Evolutionary conservation across 1,140 invertebrate species (phyloP).

Genomic region (Listronotus bonariensis): DNA sequence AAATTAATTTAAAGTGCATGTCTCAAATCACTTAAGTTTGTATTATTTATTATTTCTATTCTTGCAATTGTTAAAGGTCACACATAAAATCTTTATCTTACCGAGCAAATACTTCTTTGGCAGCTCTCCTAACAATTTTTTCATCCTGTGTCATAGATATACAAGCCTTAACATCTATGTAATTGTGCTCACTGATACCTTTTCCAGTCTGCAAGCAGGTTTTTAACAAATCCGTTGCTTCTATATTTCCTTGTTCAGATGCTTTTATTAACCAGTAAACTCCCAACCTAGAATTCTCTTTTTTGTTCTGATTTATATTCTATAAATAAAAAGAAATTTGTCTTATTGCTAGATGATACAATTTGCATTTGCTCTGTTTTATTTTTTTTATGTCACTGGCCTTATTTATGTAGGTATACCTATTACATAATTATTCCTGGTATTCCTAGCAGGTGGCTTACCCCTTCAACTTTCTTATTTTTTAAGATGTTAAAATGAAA

Average conservation of each 20-base stretch:
- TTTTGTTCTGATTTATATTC: constrained; percentile 62
- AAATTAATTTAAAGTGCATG: too few relatives aligned
- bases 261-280: constrained; percentile 89
- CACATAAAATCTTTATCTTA: constrained; percentile 50
- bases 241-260: constrained; percentile 85
- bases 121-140: constrained; percentile 82
- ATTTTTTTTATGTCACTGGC: too few relatives aligned
- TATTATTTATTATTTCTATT: too few relatives aligned
- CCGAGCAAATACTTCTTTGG: constrained; percentile 80
- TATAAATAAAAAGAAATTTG: constrained; percentile 41
- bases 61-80: background rate
- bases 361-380: too few relatives aligned
- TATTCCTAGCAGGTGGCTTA: too few relatives aligned
- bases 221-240: constrained; percentile 78
- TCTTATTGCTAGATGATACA: too few relatives aligned
- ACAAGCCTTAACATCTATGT: constrained; percentile 80
- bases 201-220: constrained; percentile 78
- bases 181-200: constrained; percentile 80
- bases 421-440: too few relatives aligned
- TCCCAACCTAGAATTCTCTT: constrained; percentile 70
- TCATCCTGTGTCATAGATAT: constrained; percentile 82
- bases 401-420: too few relatives aligned
- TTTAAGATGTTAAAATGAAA: too few relatives aligned
- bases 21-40: constrained; percentile 2
- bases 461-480: too few relatives aligned